Base-by-base conservation (phyloP, 2,113 vertebrate genomes). In the Indri indri region DNA sequence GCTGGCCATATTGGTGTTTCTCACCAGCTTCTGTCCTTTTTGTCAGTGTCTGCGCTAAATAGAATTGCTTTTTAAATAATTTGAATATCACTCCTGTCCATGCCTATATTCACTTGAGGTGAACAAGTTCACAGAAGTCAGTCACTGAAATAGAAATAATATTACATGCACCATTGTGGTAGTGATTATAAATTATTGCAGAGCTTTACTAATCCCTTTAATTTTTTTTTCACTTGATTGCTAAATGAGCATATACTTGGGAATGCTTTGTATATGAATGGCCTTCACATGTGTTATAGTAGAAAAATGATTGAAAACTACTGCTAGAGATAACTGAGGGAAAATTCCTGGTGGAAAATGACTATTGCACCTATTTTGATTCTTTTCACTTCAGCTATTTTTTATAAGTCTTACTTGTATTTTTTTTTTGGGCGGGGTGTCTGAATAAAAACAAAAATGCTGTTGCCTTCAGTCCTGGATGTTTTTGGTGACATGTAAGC, bases 161-260 rank as follows among this genome's bases (percentile, higher is more conserved):
- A 57, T 37, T 82, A 37, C 23, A 25, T 54, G 11, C 6, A 81
- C 32, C 32, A 20, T 0, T 34, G 2, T 57, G 37, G 25, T 84
- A 77, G 25, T 10, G 8, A 91, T 27, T 86, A 8, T 50, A 65
- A 65, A 30, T 66, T 82, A 68, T 23, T 82, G 16, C 22, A 32
- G 23, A 85, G 34, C 74, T 91, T 87, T 76, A 47, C 40, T 68
- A 87, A 63, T 52, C 68, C 42, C 65, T 52, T 79, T 42, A 79
- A 34, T 71, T 71, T 45, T 84, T 95, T 95, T 88, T 74, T 57
- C 9, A 40, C 34, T 57, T 86, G 79, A 17, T 70, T 93, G 63
- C 47, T 90, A 57, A 93, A n/a, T 68, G 47, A 59, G 34, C 66
- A 37, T 74, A 18, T 11, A 40, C 4, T 3, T 86, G 27, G 73